A percentile compares a stretch with the other conserved stretches of the same genome.
Evolutionary conservation across 2,113 vertebrate species (phyloP).

Genomic region (Sturnira hondurensis): DNA sequence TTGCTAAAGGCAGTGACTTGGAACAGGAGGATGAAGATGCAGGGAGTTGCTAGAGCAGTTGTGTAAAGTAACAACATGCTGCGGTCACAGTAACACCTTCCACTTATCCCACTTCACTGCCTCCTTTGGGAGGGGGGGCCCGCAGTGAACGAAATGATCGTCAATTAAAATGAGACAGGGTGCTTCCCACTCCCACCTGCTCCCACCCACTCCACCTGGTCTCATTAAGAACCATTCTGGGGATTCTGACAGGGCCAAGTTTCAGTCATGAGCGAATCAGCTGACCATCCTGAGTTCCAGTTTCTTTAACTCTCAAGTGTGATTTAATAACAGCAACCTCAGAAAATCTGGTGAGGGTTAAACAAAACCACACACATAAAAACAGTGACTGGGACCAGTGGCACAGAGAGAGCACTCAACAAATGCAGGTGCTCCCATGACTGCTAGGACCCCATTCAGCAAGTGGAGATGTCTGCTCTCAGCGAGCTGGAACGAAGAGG

Average conservation of each 20-base stretch:
- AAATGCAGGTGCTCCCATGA: background rate
- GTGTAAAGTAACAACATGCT: background rate
- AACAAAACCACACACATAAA: background rate
- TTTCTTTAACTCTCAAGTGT: background rate
- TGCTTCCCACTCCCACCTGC: background rate
- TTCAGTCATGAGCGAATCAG: background rate
- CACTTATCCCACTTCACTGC: rapidly evolving
- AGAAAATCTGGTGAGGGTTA: background rate
- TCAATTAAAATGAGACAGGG: background rate
- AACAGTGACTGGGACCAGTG: background rate
- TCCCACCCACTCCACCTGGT: background rate
- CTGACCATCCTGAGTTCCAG: background rate
- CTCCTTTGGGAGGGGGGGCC: background rate
- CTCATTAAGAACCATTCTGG: background rate
- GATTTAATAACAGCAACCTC: background rate
- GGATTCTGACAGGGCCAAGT: background rate
- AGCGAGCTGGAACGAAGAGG: background rate
- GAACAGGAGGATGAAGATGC: background rate
- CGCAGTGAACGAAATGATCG: background rate
- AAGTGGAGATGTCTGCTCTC: background rate
- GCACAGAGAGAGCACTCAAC: background rate
- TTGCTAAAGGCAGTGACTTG: background rate
- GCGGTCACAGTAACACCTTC: no score
- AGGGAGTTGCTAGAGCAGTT: background rate
- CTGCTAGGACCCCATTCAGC: background rate